Conservation (phyloP, 2,113 vertebrate genomes). For the Equus przewalskii region DNA sequence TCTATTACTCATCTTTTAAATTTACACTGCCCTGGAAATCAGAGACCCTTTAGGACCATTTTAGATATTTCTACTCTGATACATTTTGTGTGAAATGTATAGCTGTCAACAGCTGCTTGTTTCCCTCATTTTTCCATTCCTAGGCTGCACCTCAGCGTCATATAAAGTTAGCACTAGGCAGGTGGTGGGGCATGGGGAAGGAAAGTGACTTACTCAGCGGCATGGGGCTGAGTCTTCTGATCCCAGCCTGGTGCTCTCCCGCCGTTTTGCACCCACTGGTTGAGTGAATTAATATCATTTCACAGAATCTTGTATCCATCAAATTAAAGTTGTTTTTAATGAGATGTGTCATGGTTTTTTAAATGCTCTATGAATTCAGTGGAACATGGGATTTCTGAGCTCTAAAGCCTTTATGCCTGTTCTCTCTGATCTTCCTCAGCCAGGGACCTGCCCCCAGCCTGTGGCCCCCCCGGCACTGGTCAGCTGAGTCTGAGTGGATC, state of each 20-base stretch:
- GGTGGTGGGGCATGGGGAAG: background rate
- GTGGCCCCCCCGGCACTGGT: background rate
- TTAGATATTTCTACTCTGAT: background rate
- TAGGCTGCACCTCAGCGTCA: background rate
- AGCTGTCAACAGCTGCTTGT: background rate
- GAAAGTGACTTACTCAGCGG: background rate
- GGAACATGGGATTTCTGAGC: background rate
- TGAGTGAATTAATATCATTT: background rate
- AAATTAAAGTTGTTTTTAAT: constrained; percentile 51
- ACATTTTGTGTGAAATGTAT: background rate
- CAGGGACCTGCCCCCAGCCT: background rate
- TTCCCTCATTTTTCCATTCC: background rate
- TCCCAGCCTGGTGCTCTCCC: background rate
- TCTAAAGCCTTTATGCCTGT: background rate
- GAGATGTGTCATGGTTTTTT: constrained; percentile 6
- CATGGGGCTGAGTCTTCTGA: background rate
- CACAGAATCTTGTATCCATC: background rate
- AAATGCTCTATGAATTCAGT: background rate
- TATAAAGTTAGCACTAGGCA: background rate
- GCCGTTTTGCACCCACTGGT: background rate
- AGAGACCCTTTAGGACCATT: background rate
- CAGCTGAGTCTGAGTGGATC: background rate
- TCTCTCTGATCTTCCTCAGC: background rate
- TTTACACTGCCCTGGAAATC: background rate
- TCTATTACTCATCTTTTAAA: background rate